Percentiles rank a stretch among this genome's conserved stretches.
phyloP scores from a whole-genome alignment of 2,888 invertebrate genomes.

The Ennomos quercinarius region DNA sequence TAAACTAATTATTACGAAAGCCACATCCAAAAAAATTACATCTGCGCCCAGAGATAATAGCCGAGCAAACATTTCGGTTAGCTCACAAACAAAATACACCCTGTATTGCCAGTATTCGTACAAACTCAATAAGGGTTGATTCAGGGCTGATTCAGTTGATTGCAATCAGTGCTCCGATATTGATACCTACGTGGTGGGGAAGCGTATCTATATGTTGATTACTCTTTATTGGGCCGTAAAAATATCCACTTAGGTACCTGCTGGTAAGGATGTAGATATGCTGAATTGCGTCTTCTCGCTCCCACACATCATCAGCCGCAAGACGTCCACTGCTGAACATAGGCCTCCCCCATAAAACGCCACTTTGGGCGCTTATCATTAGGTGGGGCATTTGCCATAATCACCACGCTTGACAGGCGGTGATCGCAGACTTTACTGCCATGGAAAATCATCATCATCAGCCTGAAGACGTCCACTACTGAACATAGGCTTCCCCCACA shows the following conservation, averaged over 20 bases:
- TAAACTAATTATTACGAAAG: neutral
- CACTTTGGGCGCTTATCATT: too few relatives aligned
- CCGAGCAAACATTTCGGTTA: slow-evolving; percentile 70
- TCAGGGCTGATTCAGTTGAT: slow-evolving; percentile 75
- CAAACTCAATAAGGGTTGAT: slow-evolving; percentile 78
- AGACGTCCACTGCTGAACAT: too few relatives aligned
- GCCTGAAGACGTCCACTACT: too few relatives aligned
- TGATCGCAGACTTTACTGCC: too few relatives aligned
- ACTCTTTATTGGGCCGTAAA: slow-evolving; percentile 31
- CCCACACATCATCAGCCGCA: too few relatives aligned
- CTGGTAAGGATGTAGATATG: slow-evolving; percentile 8
- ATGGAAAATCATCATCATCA: too few relatives aligned
- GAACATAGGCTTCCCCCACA: too few relatives aligned
- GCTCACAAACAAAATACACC: slow-evolving; percentile 63
- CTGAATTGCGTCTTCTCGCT: neutral
- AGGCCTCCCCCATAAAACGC: too few relatives aligned
- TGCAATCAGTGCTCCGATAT: slow-evolving; percentile 70
- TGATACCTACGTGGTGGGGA: slow-evolving; percentile 33
- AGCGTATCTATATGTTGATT: slow-evolving; percentile 27
- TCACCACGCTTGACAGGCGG: too few relatives aligned
- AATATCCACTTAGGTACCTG: slow-evolving; percentile 18
- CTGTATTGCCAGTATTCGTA: slow-evolving; percentile 50
- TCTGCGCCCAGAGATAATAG: slow-evolving; percentile 60
- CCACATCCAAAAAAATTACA: slow-evolving; percentile 46
- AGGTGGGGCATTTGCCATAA: too few relatives aligned